These are phyloP conservation scores for Varroa destructor DNA, from an alignment of 1,140 invertebrate genomes.

Conservation along the genomic window DNA sequence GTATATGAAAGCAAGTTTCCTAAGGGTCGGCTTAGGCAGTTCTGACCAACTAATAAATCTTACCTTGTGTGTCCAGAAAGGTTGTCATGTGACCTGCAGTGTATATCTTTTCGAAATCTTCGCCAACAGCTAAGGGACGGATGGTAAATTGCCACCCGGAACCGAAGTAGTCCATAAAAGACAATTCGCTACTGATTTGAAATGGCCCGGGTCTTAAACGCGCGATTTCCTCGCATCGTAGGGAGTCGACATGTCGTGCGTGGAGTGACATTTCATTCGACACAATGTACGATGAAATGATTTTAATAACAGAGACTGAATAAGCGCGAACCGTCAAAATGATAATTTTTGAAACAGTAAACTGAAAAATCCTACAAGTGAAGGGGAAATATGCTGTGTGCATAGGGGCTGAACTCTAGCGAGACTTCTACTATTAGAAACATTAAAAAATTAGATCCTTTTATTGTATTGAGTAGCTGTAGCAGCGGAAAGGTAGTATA, in stretches of 20 bases:
- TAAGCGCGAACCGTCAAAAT: conserved; percentile 48
- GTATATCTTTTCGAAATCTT: conserved; percentile 59
- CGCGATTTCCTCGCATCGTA: conserved; percentile 36
- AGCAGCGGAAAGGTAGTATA: too few species aligned
- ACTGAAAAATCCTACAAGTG: conserved; percentile 34
- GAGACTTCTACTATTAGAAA: too few species aligned
- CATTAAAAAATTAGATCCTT: too few species aligned
- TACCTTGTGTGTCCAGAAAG: conserved; percentile 49
- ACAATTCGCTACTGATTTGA: conserved; percentile 32
- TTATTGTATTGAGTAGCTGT: too few species aligned
- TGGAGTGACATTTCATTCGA: conserved; percentile 26
- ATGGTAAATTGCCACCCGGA: conserved; percentile 42
- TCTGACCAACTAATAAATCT: conserved; percentile 42
- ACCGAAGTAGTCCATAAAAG: conserved; percentile 35
- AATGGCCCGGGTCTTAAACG: conserved; percentile 11
- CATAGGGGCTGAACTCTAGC: too few species aligned
- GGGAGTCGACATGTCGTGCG: conserved; percentile 28
- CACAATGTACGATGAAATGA: too few species aligned
- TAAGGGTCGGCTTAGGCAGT: conserved; percentile 35
- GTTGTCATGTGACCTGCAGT: conserved; percentile 69
- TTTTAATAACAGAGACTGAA: conserved; percentile 33
- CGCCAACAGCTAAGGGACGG: conserved; percentile 52
- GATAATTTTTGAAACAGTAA: conserved; percentile 47
- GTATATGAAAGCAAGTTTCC: too few species aligned
- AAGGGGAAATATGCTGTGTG: too few species aligned